A percentile compares a stretch with the other conserved stretches of the same genome.
Conservation (phyloP, 2,797 vertebrate species). For the Sebastes itinus region DNA sequence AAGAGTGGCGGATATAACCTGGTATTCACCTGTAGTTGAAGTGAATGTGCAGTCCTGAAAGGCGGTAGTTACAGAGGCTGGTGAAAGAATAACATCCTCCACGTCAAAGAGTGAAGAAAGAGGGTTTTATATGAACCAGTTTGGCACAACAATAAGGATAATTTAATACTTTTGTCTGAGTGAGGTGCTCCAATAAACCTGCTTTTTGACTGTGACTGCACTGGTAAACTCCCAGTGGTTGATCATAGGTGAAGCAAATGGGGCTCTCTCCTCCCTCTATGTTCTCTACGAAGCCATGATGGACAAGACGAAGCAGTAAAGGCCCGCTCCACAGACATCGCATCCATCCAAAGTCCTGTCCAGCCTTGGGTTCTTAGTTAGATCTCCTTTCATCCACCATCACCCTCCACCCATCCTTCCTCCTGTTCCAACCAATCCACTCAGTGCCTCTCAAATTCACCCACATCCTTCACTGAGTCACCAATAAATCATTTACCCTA, state of each 20-base stretch:
- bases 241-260: background rate
- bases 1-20: slow-evolving; percentile 18
- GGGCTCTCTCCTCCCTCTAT: background rate
- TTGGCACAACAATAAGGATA: background rate
- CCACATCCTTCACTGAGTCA: slow-evolving; percentile 7
- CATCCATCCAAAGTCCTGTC: slow-evolving; percentile 28
- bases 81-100: slow-evolving; percentile 12
- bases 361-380: slow-evolving; percentile 26
- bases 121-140: background rate
- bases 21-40: slow-evolving; percentile 23
- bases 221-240: background rate
- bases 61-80: slow-evolving; percentile 9
- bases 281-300: background rate
- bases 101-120: background rate
- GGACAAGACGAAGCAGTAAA: slow-evolving; percentile 5
- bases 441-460: slow-evolving; percentile 21
- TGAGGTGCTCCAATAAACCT: background rate
- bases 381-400: slow-evolving; percentile 35
- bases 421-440: background rate
- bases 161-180: background rate
- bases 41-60: slow-evolving; percentile 22
- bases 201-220: background rate
- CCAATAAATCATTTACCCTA: slow-evolving; percentile 16
- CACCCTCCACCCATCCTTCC: background rate
- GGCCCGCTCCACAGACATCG: background rate